Percentiles rank a stretch among this genome's conserved stretches.
phyloP scores from a whole-genome alignment of 1,140 invertebrate species.

The Sycophila sp. region DNA sequence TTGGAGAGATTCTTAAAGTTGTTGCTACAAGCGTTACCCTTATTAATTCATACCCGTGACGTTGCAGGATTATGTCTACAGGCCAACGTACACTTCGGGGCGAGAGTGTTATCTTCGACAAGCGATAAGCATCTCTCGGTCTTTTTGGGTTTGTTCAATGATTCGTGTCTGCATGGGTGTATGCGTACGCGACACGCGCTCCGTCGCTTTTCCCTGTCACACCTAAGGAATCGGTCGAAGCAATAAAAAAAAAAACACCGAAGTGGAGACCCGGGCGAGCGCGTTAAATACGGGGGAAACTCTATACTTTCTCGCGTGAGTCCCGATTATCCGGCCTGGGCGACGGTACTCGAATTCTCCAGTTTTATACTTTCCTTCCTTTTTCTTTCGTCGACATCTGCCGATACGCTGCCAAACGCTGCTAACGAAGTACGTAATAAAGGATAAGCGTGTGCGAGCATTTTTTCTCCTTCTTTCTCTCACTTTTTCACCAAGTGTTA shows the following conservation, averaged over 20 bases:
- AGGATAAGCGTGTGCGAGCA: neutral
- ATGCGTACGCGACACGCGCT: neutral
- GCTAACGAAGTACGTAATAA: conserved; percentile 7
- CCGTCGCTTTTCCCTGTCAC: neutral
- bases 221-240: neutral
- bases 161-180: neutral
- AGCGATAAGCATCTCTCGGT: too few relatives aligned
- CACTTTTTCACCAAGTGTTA: neutral
- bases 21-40: too few relatives aligned
- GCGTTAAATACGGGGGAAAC: conserved; percentile 1
- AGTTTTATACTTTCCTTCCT: too few relatives aligned
- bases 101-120: too few relatives aligned
- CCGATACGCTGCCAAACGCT: neutral
- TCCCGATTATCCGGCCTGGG: neutral
- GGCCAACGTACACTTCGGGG: too few relatives aligned
- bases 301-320: conserved; percentile 6
- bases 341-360: neutral
- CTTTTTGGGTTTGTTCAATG: neutral
- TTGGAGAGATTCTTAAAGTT: too few relatives aligned
- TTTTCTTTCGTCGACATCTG: conserved; percentile 10
- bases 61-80: too few relatives aligned
- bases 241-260: conserved; percentile 11
- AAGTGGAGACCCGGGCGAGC: neutral
- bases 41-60: too few relatives aligned
- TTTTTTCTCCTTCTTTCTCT: neutral